phyloP scores from a whole-genome alignment of 2,888 invertebrate genomes.

The Dolomedes plantarius region DNA sequence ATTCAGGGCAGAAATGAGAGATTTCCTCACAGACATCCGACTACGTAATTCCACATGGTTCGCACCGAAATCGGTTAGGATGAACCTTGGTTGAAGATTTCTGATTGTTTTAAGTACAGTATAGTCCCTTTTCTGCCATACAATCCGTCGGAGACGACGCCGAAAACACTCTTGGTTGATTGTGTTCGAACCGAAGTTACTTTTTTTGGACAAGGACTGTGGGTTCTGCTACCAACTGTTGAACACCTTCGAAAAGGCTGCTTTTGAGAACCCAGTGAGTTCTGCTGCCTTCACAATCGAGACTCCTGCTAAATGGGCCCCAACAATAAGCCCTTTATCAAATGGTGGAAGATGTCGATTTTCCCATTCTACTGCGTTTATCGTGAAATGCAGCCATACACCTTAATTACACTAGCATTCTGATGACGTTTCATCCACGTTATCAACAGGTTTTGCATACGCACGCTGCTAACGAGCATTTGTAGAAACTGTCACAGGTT shows the following conservation, averaged over 20 bases:
- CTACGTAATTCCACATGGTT: no score
- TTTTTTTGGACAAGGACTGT: background rate
- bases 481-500: no score
- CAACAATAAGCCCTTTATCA: slow-evolving; percentile 12
- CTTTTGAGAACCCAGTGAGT: background rate
- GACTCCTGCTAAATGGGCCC: slow-evolving; percentile 7
- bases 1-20: no score
- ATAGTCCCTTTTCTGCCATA: no score
- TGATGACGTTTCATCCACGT: background rate
- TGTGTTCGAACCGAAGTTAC: no score
- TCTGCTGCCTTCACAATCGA: background rate
- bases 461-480: background rate
- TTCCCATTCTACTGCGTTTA: background rate
- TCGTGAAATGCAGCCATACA: background rate
- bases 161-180: no score
- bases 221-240: background rate
- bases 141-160: no score
- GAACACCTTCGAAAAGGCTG: background rate
- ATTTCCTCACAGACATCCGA: no score
- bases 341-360: background rate
- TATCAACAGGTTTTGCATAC: background rate
- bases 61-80: no score
- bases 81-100: no score
- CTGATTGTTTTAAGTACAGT: no score
- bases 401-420: background rate